Base-by-base conservation (phyloP, 2,888 invertebrate species). In the Lasioglossum vierecki region DNA sequence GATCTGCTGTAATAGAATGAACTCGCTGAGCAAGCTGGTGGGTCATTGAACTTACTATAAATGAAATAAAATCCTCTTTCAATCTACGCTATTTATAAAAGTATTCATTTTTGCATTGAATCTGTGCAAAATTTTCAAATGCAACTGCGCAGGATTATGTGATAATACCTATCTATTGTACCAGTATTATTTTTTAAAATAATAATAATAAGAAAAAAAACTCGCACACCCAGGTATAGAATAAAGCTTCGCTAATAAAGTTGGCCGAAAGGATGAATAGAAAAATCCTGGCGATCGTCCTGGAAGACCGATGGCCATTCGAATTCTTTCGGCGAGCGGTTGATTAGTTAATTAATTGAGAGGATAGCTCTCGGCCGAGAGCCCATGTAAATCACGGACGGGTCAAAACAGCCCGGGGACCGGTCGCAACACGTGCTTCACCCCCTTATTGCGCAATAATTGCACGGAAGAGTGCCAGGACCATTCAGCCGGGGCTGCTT, bases 381-480 rank as follows among this genome's bases (percentile, higher is more conserved):
- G 77, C 72, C 63, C 79, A 82, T 76, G 71, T 85, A 87, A 89
- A 88, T 89, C 79, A 83, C 82, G 75, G 63, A 77, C 68, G 66
- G 89, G 79, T 87, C 82, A 87, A 85, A 88, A 88, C 87, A 86
- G 80, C 66, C 66, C 30, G 85, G 82, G 86, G 78, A 57, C 70
- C 57, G 66, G 39, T 39, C 11, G 82, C 66, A 85, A 75, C 83
- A 82, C 83, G 89, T 77, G 87, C 79, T 84, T 76, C 89, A 60
- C 90, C 76, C 82, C 76, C 82, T 81, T 90, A 89, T 90, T 85
- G 89, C 87, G 87, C 79, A 90, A 89, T 90, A 90, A 90, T 90
- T 90, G 90, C 87, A 79, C 80, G 84, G 80, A 89, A 90, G 90
- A 89, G 82, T 84, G 85, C 80, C 85, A 82, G 75, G 76, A 78